Percentiles rank a stretch among this genome's conserved stretches.
Evolutionary conservation across 1,140 invertebrate genomes (phyloP).

Genomic region (Scaptomyza pallida): DNA sequence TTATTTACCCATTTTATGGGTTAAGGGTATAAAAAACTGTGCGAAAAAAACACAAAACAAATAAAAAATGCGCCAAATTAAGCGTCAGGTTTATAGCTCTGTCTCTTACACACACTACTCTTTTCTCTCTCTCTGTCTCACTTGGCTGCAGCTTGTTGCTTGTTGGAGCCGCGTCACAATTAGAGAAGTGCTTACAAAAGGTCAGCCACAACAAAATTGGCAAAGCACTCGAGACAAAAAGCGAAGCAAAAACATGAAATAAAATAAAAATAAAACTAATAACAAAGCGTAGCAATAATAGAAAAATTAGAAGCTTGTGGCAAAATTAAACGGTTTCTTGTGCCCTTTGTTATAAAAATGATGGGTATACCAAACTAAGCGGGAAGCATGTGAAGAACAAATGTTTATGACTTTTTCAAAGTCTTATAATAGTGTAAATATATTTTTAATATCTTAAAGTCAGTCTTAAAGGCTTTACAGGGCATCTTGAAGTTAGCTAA

Average conservation of each 20-base stretch:
- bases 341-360: conserved; percentile 15
- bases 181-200: conserved; percentile 76
- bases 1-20: no score
- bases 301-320: conserved; percentile 74
- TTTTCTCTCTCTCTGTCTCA: background rate
- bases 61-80: conserved; percentile 59
- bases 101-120: background rate
- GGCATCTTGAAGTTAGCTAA: background rate
- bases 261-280: conserved; percentile 51
- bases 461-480: no score
- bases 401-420: no score
- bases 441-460: no score
- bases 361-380: conserved; percentile 11
- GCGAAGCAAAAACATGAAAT: conserved; percentile 29
- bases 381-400: background rate
- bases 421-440: no score
- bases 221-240: conserved; percentile 59
- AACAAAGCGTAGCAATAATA: conserved; percentile 72
- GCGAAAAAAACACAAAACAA: conserved; percentile 50
- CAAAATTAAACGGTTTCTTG: conserved; percentile 68
- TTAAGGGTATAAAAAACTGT: conserved; percentile 45
- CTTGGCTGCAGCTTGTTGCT: conserved; percentile 29
- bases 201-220: conserved; percentile 64
- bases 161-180: conserved; percentile 56
- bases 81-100: conserved; percentile 40